Evolutionary conservation across 2,113 vertebrate genomes (phyloP).

Genomic region (Narcine bancroftii): DNA sequence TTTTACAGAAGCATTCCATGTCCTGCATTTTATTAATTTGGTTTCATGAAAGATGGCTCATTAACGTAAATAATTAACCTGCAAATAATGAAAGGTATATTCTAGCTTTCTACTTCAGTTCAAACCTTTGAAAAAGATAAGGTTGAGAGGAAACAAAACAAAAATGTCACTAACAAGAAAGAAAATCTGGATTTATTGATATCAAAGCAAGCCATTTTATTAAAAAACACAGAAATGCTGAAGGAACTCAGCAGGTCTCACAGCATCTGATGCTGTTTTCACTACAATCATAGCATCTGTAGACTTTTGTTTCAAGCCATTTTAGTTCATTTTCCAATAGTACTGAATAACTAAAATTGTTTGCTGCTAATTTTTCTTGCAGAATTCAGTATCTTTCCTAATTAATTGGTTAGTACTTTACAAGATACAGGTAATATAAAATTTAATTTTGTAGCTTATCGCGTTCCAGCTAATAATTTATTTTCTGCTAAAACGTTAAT

Average conservation of each 20-base stretch:
- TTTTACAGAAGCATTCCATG: background rate
- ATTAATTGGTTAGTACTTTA: background rate
- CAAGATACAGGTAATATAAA: conserved; percentile 21
- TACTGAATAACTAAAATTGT: background rate
- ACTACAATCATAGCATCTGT: too few relatives aligned
- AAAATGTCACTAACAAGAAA: background rate
- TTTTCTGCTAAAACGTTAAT: conserved; percentile 34
- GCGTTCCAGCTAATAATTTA: conserved; percentile 31
- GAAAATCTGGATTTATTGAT: background rate
- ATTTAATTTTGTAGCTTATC: conserved; percentile 7
- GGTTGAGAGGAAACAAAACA: background rate
- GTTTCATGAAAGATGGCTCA: background rate
- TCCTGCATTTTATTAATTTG: background rate
- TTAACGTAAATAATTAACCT: too few relatives aligned
- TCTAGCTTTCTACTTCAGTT: background rate
- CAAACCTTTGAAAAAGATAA: background rate
- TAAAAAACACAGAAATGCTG: background rate
- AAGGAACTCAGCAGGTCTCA: too few relatives aligned
- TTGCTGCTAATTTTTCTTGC: background rate
- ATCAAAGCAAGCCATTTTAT: background rate
- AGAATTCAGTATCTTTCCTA: background rate
- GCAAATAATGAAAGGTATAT: background rate
- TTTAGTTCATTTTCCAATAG: background rate
- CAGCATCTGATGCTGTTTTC: too few relatives aligned
- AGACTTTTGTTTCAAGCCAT: too few relatives aligned